These are phyloP conservation scores for Lepidurus packardi DNA, from an alignment of 1,140 invertebrate species.

Conservation along the genomic window DNA sequence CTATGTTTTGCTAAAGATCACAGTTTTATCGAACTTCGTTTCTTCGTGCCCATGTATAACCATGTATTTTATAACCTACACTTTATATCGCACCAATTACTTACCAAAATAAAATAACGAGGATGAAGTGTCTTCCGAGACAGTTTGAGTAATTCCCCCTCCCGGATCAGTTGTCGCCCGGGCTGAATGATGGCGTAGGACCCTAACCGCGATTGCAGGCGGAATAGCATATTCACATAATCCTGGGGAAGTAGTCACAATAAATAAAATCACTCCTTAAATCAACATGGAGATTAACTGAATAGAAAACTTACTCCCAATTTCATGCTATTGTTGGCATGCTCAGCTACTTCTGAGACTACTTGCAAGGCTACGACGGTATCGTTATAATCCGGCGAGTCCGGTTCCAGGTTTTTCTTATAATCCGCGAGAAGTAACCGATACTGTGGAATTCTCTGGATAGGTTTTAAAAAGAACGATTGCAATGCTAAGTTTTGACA, in stretches of 20 bases:
- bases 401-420: slow-evolving; percentile 53
- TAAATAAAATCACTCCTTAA: slow-evolving; percentile 22
- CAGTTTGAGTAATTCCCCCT: slow-evolving; percentile 62
- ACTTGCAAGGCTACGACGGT: slow-evolving; percentile 60
- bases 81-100: slow-evolving; percentile 34
- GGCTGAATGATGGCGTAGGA: slow-evolving; percentile 63
- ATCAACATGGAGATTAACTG: background rate
- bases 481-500: slow-evolving; percentile 60
- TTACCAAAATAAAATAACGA: slow-evolving; percentile 64
- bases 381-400: slow-evolving; percentile 59
- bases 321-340: slow-evolving; percentile 66
- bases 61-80: slow-evolving; percentile 24
- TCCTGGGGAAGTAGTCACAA: slow-evolving; percentile 45
- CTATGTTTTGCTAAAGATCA: too few species aligned
- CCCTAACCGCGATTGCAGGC: slow-evolving; percentile 53
- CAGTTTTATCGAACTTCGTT: background rate
- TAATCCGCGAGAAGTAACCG: slow-evolving; percentile 62
- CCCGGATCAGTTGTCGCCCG: slow-evolving; percentile 60
- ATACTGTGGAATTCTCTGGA: slow-evolving; percentile 57
- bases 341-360: slow-evolving; percentile 65
- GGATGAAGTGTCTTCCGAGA: slow-evolving; percentile 61
- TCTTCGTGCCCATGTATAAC: background rate
- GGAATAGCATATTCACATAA: slow-evolving; percentile 52
- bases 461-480: slow-evolving; percentile 70
- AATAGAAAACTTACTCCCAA: slow-evolving; percentile 49